These are phyloP conservation scores for Amazona guildingii DNA, from an alignment of 2,113 vertebrate species.

Conservation along the genomic window DNA sequence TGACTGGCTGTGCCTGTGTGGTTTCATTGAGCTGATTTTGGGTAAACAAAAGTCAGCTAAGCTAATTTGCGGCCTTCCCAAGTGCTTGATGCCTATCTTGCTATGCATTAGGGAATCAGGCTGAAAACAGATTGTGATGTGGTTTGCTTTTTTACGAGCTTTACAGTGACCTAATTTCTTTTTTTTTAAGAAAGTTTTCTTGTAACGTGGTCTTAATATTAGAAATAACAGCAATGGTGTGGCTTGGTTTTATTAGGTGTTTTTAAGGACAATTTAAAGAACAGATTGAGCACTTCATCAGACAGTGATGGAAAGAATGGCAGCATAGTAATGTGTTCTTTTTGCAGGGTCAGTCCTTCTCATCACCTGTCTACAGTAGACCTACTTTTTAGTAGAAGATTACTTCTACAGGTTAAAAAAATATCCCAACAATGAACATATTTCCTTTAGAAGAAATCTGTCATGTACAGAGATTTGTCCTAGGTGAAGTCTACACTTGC, in stretches of 20 bases:
- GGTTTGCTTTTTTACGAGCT: slow-evolving; percentile 40
- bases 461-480: background rate
- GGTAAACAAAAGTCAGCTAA: slow-evolving; percentile 37
- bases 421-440: background rate
- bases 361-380: slow-evolving; percentile 48
- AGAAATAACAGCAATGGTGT: background rate
- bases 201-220: background rate
- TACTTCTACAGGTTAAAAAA: background rate
- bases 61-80: slow-evolving; percentile 30
- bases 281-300: background rate
- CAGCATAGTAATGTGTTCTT: background rate
- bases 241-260: background rate
- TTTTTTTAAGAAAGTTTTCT: slow-evolving; percentile 7
- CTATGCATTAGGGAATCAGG: background rate
- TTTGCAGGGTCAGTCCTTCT: slow-evolving; percentile 34
- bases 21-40: slow-evolving; percentile 29
- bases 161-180: slow-evolving; percentile 37
- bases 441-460: slow-evolving; percentile 34
- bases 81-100: slow-evolving; percentile 18
- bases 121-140: slow-evolving; percentile 5
- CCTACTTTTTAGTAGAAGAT: slow-evolving; percentile 25
- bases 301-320: slow-evolving; percentile 29
- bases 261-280: slow-evolving; percentile 3
- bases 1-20: background rate
- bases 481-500: background rate